Percentiles rank a stretch among this genome's conserved stretches.
Evolutionary conservation across 1,140 invertebrate genomes (phyloP).

Genomic region (Plectrocnemia conspersa): DNA sequence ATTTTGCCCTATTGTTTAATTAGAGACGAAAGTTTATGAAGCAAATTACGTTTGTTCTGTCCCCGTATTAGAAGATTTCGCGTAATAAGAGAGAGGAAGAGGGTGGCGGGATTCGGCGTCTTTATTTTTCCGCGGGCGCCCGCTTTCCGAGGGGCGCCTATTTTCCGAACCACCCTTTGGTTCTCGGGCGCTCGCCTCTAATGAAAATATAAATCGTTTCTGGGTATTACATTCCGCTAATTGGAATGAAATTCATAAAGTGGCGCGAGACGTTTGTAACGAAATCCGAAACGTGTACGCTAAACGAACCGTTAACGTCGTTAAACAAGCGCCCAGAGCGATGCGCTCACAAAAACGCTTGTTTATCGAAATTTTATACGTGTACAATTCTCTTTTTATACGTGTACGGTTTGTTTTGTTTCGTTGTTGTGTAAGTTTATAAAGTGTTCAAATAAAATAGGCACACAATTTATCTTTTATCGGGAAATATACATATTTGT

Average conservation of each 20-base stretch:
- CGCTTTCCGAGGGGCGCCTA: not conserved
- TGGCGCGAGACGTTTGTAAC: not conserved
- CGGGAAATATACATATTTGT: no score
- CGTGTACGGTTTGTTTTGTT: no score
- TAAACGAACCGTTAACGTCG: not conserved
- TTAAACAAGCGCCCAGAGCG: not conserved
- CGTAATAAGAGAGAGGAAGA: slow-evolving; percentile 7
- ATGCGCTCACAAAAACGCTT: not conserved
- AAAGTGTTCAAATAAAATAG: no score
- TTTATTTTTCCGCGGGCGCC: slow-evolving; percentile 6
- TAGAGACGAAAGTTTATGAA: slow-evolving; percentile 18
- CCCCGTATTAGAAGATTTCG: slow-evolving; percentile 12
- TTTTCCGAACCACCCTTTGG: not conserved
- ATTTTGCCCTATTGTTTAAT: slow-evolving; percentile 21
- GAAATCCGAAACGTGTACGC: not conserved
- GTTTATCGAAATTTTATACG: not conserved
- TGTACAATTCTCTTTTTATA: no score
- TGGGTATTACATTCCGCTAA: slow-evolving; percentile 13
- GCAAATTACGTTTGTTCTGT: slow-evolving; percentile 17
- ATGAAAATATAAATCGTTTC: slow-evolving; percentile 19
- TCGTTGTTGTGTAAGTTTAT: no score
- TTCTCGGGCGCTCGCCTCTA: slow-evolving; percentile 1
- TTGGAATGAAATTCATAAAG: slow-evolving; percentile 18
- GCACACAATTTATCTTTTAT: no score
- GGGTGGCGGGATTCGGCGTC: not conserved